Conservation (phyloP, 2,888 invertebrate species). For the Automeris io region DNA sequence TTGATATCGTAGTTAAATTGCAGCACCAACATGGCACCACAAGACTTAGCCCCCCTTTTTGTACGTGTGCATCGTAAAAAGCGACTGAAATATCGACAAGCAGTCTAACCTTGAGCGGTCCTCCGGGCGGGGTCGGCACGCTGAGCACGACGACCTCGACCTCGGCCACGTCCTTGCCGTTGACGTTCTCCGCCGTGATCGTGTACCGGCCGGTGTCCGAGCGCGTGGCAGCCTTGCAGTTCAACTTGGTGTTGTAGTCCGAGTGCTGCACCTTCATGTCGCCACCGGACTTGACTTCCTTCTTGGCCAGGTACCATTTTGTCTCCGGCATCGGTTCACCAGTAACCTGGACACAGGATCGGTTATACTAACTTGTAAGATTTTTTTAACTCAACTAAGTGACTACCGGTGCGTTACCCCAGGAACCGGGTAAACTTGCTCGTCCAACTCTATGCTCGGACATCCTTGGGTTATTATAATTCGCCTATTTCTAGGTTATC, state of each 20-base stretch:
- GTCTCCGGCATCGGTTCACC: constrained; percentile 97
- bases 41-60: too few species aligned
- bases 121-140: constrained; percentile 92
- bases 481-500: too few species aligned
- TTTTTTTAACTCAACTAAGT: too few species aligned
- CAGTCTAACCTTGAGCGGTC: constrained; percentile 95
- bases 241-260: constrained; percentile 91
- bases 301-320: constrained; percentile 91
- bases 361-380: too few species aligned
- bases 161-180: constrained; percentile 95
- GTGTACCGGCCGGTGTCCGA: constrained; percentile 94
- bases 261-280: constrained; percentile 87
- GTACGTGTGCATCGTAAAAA: too few species aligned
- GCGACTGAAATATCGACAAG: too few species aligned
- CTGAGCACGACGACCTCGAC: constrained; percentile 94
- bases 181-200: constrained; percentile 93
- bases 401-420: too few species aligned
- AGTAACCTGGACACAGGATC: constrained; percentile 74
- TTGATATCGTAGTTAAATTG: too few species aligned
- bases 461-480: too few species aligned
- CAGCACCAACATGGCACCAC: too few species aligned
- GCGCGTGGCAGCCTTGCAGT: constrained; percentile 86
- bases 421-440: too few species aligned
- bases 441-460: too few species aligned
- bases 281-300: constrained; percentile 85